Conservation (phyloP, 1,140 invertebrate species). For the Zaprionus africanus region DNA sequence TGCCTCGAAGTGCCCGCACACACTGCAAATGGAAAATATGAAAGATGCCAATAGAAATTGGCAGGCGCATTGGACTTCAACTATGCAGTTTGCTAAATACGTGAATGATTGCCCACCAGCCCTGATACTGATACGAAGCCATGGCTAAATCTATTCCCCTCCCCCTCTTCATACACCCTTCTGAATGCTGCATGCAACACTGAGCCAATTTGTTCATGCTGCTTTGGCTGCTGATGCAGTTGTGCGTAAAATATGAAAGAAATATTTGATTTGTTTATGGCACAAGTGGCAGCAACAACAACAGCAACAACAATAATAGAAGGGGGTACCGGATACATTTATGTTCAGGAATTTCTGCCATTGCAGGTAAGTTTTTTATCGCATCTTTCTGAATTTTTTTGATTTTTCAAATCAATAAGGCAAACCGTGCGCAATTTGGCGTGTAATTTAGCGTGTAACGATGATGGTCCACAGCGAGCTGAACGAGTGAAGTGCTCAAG, state of each 20-base stretch:
- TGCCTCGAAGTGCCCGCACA: conserved; percentile 22
- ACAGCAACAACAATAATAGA: not conserved
- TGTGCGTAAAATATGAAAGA: conserved; percentile 75
- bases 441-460: conserved; percentile 81
- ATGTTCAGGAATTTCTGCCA: conserved; percentile 48
- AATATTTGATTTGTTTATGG: conserved; percentile 81
- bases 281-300: conserved; percentile 47
- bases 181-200: conserved; percentile 48
- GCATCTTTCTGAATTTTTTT: conserved; percentile 11
- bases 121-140: conserved; percentile 5
- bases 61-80: conserved; percentile 53
- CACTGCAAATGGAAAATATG: conserved; percentile 10
- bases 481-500: conserved; percentile 6
- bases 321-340: conserved; percentile 28
- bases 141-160: not conserved
- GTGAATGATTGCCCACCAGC: conserved; percentile 33
- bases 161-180: not conserved
- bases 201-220: conserved; percentile 41
- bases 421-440: conserved; percentile 74
- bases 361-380: conserved; percentile 20
- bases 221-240: conserved; percentile 58
- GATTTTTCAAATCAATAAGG: conserved; percentile 73
- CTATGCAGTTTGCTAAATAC: conserved; percentile 63
- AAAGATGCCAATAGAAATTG: conserved; percentile 44
- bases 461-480: conserved; percentile 62